Evolutionary conservation across 2,113 vertebrate genomes (phyloP).

Genomic region (Microcebus tavaratra): DNA sequence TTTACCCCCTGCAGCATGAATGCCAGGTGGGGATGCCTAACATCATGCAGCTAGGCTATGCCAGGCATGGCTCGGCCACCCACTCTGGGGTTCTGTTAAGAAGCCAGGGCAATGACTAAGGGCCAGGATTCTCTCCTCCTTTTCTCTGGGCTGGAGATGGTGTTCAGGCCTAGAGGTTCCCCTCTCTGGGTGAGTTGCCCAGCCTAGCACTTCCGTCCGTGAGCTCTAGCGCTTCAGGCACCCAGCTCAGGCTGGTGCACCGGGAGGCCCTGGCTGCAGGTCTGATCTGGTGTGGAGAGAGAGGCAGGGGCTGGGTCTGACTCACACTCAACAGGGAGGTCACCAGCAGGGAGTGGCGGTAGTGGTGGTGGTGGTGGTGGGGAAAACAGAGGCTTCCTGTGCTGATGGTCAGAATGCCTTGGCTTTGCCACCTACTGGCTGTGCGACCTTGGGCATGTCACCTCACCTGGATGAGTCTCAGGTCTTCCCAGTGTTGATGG

Average conservation of each 20-base stretch:
- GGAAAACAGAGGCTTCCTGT: neutral
- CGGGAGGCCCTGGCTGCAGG: conserved; percentile 41
- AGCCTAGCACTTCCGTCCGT: neutral
- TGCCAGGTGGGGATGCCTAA: neutral
- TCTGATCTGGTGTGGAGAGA: conserved; percentile 15
- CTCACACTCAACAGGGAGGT: conserved; percentile 23
- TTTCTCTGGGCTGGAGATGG: neutral
- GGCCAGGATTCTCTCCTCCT: neutral
- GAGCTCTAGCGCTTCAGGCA: neutral
- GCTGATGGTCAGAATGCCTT: neutral
- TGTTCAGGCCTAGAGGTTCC: neutral
- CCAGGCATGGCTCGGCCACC: neutral
- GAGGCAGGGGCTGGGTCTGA: conserved; percentile 19
- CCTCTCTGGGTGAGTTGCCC: neutral
- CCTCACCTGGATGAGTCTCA: neutral
- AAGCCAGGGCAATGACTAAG: neutral
- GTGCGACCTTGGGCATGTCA: neutral
- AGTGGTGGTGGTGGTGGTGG: neutral
- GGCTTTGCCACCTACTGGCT: neutral
- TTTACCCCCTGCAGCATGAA: neutral
- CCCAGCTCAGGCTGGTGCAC: neutral
- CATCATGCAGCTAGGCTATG: neutral
- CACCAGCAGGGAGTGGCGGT: neutral
- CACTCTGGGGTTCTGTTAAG: neutral
- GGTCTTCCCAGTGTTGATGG: neutral